These are phyloP conservation scores for Hemicrepidius hirtus DNA, from an alignment of 2,888 invertebrate genomes.

Conservation along the genomic window DNA sequence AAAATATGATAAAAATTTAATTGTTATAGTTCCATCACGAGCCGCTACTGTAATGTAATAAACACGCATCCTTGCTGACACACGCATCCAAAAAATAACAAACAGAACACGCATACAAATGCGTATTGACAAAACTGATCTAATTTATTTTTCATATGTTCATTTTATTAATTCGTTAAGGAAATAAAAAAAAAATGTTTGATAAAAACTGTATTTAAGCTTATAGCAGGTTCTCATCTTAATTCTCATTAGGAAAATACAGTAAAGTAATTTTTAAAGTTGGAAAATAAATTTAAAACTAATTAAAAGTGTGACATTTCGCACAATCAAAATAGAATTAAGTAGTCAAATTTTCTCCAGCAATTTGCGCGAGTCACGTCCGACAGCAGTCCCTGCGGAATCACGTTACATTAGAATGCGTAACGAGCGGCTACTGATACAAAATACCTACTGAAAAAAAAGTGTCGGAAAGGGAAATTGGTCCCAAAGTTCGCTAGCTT, in stretches of 20 bases:
- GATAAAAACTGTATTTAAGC: not conserved
- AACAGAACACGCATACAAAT: too few species aligned
- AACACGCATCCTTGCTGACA: too few species aligned
- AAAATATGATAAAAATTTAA: too few species aligned
- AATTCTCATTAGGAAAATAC: not conserved
- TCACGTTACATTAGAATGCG: conserved; percentile 62
- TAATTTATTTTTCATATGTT: too few species aligned
- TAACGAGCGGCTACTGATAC: conserved; percentile 62
- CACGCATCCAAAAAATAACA: too few species aligned
- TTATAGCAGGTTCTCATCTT: not conserved
- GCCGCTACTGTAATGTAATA: too few species aligned
- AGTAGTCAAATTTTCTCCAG: conserved; percentile 62
- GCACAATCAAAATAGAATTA: conserved; percentile 65
- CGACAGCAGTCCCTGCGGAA: conserved; percentile 54
- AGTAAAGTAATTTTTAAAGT: conserved; percentile 24
- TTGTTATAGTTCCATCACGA: too few species aligned
- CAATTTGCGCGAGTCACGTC: conserved; percentile 64
- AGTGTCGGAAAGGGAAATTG: conserved; percentile 61
- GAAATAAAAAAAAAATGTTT: too few species aligned
- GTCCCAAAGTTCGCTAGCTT: conserved; percentile 52
- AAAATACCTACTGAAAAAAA: conserved; percentile 59
- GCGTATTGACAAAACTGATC: too few species aligned
- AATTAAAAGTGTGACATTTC: conserved; percentile 62
- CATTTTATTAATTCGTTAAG: too few species aligned
- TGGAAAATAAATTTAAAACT: conserved; percentile 45